phyloP scores from a whole-genome alignment of 2,797 vertebrate genomes.

The Schizothorax lantsangensis region DNA sequence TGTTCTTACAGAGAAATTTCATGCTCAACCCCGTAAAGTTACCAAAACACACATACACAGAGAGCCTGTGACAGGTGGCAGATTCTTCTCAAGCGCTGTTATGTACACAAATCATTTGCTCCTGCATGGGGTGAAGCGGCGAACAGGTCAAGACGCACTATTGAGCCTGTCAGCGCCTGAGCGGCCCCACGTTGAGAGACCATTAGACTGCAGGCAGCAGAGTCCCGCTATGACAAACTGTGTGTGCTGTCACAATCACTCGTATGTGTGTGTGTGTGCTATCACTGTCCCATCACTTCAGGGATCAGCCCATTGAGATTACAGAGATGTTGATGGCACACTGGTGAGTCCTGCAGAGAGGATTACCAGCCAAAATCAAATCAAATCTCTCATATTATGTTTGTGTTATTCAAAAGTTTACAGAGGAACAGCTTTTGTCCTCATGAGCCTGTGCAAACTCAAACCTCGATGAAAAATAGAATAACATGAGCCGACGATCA shows the following conservation, averaged over 20 bases:
- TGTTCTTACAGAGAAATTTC: background rate
- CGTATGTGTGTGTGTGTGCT: slow-evolving; percentile 11
- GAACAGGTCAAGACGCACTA: slow-evolving; percentile 38
- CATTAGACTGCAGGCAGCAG: background rate
- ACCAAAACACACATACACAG: background rate
- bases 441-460: slow-evolving; percentile 2
- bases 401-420: slow-evolving; percentile 28
- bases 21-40: slow-evolving; percentile 1
- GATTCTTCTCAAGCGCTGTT: slow-evolving; percentile 53
- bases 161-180: slow-evolving; percentile 53
- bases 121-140: slow-evolving; percentile 16
- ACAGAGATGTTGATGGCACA: slow-evolving; percentile 42
- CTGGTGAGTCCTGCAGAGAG: background rate
- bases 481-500: background rate
- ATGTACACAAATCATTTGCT: slow-evolving; percentile 57
- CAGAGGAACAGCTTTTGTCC: slow-evolving; percentile 2
- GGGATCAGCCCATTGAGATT: slow-evolving; percentile 32
- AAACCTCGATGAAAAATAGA: background rate
- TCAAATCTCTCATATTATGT: slow-evolving; percentile 36
- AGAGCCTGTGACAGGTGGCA: slow-evolving; percentile 46
- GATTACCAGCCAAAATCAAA: slow-evolving; percentile 34
- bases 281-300: slow-evolving; percentile 6
- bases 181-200: background rate
- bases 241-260: slow-evolving; percentile 20
- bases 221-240: slow-evolving; percentile 15